phyloP scores from a whole-genome alignment of 2,797 vertebrate species.

The Leptodactylus fallax region DNA sequence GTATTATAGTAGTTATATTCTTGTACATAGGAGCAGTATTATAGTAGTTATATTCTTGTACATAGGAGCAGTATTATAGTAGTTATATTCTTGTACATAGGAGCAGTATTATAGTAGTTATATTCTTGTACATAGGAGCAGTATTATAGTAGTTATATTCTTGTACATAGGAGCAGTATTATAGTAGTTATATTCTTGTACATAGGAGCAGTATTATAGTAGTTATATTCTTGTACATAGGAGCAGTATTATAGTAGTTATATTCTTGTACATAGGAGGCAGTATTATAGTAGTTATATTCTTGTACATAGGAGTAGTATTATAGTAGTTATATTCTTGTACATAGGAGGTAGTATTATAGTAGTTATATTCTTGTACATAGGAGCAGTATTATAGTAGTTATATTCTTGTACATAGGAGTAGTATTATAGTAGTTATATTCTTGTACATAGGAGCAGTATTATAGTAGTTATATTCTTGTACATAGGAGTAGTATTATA shows the following conservation, averaged over 20 bases:
- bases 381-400: too few species aligned
- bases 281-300: background rate
- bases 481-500: too few species aligned
- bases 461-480: too few species aligned
- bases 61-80: background rate
- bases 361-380: too few species aligned
- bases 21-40: background rate
- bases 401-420: too few species aligned
- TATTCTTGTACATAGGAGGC: too few species aligned
- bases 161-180: background rate
- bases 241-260: too few species aligned
- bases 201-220: background rate
- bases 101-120: background rate
- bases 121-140: background rate
- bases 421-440: too few species aligned
- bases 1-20: slow-evolving; percentile 7
- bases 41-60: slow-evolving; percentile 7
- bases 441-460: too few species aligned
- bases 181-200: background rate
- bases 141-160: slow-evolving; percentile 10
- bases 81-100: background rate
- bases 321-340: too few species aligned
- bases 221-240: background rate
- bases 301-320: too few species aligned
- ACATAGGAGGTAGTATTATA: too few species aligned